These are phyloP conservation scores for Psittacara wagleri DNA, from an alignment of 2,113 vertebrate species.

Conservation along the genomic window DNA sequence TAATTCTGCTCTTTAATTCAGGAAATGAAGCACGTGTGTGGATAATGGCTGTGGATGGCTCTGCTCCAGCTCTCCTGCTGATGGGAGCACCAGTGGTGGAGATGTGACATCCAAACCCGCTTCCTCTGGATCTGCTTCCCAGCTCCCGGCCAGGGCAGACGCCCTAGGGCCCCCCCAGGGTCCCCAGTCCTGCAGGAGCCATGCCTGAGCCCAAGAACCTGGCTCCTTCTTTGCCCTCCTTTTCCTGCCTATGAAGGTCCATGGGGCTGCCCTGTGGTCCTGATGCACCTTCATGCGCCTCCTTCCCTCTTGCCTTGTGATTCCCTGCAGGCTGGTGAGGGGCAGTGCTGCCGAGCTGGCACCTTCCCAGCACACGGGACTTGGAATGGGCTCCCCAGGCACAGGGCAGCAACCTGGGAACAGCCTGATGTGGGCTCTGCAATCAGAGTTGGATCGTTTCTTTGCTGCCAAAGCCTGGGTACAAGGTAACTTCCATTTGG, in stretches of 20 bases:
- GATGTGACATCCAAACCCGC: accelerated
- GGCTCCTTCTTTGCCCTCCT: background rate
- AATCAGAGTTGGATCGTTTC: accelerated
- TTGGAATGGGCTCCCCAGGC: background rate
- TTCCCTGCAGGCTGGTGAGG: background rate
- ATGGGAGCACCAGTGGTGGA: background rate
- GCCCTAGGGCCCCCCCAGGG: background rate
- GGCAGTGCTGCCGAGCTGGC: background rate
- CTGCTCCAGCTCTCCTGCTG: background rate
- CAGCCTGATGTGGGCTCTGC: accelerated
- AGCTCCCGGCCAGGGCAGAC: background rate
- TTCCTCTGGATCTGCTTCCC: background rate
- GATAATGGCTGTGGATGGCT: background rate
- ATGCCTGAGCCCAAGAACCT: accelerated
- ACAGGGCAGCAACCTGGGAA: background rate
- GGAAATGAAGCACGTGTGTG: background rate
- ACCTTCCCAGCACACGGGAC: accelerated
- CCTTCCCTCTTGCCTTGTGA: accelerated
- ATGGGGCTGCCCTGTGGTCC: background rate
- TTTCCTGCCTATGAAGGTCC: background rate
- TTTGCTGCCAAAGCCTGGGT: background rate
- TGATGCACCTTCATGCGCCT: accelerated
- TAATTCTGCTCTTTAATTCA: slow-evolving; percentile 40
- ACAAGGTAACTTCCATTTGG: background rate
- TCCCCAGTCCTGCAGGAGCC: background rate